Conservation (phyloP, 2,113 vertebrate genomes). For the Poecile atricapillus region DNA sequence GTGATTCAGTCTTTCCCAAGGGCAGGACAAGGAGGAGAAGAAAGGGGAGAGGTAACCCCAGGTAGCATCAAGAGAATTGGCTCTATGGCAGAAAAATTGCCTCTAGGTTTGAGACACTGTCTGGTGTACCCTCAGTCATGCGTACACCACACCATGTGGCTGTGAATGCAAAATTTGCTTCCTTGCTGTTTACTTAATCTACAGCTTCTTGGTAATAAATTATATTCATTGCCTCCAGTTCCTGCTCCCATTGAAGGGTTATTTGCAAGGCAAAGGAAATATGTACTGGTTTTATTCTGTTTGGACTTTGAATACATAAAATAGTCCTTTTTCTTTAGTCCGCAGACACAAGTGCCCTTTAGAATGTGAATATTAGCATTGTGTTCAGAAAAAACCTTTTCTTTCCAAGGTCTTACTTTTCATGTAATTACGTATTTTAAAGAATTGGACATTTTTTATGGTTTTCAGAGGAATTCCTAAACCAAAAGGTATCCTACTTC, state of each 20-base stretch:
- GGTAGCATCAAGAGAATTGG: not conserved
- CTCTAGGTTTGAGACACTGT: not conserved
- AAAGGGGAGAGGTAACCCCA: not conserved
- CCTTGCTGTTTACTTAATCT: not conserved
- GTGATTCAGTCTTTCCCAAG: not conserved
- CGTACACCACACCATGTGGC: rapidly evolving
- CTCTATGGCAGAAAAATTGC: not conserved
- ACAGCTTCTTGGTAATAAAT: not conserved
- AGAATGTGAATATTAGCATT: not conserved
- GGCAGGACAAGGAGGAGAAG: not conserved
- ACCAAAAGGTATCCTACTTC: not conserved
- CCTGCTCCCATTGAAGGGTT: not conserved
- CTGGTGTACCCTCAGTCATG: not conserved
- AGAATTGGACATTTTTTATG: not conserved
- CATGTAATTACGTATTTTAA: not conserved
- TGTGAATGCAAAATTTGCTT: not conserved
- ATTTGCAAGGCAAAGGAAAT: conserved; percentile 34
- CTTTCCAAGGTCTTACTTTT: not conserved
- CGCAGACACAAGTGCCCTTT: not conserved
- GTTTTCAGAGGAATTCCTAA: not conserved
- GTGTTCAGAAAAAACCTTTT: not conserved
- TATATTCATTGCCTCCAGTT: not conserved
- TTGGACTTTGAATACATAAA: not conserved
- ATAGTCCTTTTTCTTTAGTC: not conserved
- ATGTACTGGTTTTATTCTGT: not conserved